phyloP scores from a whole-genome alignment of 53 echinoderm and acorn worm species.

The Paelopatides confundens region DNA sequence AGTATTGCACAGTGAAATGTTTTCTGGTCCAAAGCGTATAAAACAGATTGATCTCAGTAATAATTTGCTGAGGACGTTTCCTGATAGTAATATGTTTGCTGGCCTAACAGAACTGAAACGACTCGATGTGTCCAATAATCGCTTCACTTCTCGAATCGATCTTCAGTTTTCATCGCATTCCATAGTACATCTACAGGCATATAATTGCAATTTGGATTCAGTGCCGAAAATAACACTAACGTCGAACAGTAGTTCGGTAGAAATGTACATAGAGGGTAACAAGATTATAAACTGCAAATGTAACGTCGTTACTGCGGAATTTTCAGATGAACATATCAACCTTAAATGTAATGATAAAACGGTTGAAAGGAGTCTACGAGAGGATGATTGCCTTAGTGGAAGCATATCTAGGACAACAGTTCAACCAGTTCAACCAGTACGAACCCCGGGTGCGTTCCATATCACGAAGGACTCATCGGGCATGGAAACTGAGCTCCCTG shows the following conservation, averaged over 20 bases:
- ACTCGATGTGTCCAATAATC: neutral
- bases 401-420: no score
- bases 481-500: no score
- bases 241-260: neutral
- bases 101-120: neutral
- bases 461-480: no score
- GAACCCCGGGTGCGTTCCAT: no score
- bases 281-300: no score
- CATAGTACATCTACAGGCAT: neutral
- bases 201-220: neutral
- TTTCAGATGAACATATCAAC: no score
- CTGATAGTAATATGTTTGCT: neutral
- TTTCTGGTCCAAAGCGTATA: neutral
- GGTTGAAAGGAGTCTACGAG: no score
- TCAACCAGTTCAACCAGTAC: no score
- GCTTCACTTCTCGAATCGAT: neutral
- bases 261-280: neutral
- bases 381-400: no score
- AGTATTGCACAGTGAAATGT: neutral
- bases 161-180: neutral
- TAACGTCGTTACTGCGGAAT: no score
- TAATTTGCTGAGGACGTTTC: neutral
- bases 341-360: no score
- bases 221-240: neutral
- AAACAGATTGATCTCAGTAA: neutral